These are phyloP conservation scores for Dascyllus trimaculatus DNA, from an alignment of 2,113 vertebrate genomes.

Conservation along the genomic window DNA sequence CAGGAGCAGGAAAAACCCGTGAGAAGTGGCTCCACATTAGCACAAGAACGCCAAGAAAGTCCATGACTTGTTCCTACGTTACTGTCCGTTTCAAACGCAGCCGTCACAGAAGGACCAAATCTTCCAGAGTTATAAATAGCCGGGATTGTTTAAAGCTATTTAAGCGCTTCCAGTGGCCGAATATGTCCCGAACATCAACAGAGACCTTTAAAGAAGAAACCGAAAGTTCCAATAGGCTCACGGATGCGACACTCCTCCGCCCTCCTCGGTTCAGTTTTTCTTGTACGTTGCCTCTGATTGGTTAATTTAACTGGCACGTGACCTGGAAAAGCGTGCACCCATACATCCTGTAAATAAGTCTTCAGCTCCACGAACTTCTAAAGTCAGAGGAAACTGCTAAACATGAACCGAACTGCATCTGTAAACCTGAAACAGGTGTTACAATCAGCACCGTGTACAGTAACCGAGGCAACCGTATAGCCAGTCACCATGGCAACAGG, in stretches of 20 bases:
- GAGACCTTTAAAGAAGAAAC: no score
- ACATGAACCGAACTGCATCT: neutral
- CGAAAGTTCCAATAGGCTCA: no score
- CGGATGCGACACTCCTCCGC: no score
- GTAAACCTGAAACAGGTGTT: no score
- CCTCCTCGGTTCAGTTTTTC: no score
- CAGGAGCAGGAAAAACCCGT: slow-evolving; percentile 1
- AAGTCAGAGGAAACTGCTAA: no score
- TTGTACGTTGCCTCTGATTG: slow-evolving; percentile 14
- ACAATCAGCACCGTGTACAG: neutral
- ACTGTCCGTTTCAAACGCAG: neutral
- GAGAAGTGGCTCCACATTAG: neutral
- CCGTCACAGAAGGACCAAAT: neutral
- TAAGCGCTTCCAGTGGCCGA: neutral
- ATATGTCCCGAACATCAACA: neutral
- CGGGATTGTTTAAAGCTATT: slow-evolving; percentile 41
- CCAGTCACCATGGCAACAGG: neutral
- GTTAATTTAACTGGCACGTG: neutral
- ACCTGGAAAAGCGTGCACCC: neutral
- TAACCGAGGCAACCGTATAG: neutral
- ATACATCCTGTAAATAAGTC: no score
- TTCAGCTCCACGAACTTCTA: no score
- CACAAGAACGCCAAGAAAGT: slow-evolving; percentile 17
- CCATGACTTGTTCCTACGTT: no score
- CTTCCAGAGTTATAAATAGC: slow-evolving; percentile 1